phyloP scores from a whole-genome alignment of 2,113 vertebrate species.

The Chaetops frenatus region DNA sequence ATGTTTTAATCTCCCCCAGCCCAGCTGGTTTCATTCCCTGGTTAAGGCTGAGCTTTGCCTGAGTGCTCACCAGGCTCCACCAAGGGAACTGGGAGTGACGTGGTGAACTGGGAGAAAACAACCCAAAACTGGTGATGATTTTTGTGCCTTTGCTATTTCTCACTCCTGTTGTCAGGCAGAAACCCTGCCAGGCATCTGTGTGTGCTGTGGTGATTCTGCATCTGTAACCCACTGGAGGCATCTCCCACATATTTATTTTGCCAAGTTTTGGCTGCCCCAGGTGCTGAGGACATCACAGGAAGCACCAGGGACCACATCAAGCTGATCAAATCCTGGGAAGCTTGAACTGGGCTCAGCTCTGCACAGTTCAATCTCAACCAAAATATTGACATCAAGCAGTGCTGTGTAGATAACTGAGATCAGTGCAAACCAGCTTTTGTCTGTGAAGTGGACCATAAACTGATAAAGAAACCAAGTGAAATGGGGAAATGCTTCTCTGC shows the following conservation, averaged over 20 bases:
- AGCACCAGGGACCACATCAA: rapidly evolving
- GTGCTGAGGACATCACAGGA: rapidly evolving
- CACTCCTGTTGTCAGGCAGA: background rate
- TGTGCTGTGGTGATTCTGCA: rapidly evolving
- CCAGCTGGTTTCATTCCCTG: background rate
- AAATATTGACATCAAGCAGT: background rate
- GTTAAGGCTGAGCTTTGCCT: background rate
- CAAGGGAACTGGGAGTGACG: background rate
- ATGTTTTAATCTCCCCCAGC: background rate
- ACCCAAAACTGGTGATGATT: background rate
- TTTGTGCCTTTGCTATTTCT: background rate
- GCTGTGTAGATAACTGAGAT: background rate
- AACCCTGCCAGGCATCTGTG: background rate
- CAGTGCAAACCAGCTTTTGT: background rate
- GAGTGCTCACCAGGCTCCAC: background rate
- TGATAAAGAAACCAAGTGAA: background rate
- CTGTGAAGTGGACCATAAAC: background rate
- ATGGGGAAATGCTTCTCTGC: background rate
- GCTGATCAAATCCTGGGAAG: background rate
- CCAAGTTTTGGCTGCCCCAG: background rate
- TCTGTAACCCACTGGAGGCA: background rate
- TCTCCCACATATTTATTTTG: background rate
- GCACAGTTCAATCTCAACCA: background rate
- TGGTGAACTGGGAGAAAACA: background rate
- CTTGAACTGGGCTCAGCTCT: background rate